Evolutionary conservation across 2,113 vertebrate genomes (phyloP).

Genomic region (Leucosticte australis): DNA sequence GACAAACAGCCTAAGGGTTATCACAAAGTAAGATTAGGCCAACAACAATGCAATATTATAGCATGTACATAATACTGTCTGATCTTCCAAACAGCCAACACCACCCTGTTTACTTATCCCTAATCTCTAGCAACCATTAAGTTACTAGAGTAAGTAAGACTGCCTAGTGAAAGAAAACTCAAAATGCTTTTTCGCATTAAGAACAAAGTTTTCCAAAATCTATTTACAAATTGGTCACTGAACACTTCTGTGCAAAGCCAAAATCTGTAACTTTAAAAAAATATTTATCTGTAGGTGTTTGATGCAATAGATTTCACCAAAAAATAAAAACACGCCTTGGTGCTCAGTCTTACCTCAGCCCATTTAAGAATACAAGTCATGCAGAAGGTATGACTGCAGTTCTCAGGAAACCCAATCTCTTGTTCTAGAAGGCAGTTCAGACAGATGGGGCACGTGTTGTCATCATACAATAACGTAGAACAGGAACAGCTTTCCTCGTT

Average conservation of each 20-base stretch:
- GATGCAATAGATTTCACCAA: not conserved
- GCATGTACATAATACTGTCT: not conserved
- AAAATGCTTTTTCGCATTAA: not conserved
- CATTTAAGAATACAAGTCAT: conserved; percentile 91
- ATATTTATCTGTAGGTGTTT: not conserved
- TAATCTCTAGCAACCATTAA: not conserved
- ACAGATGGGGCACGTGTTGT: conserved; percentile 91
- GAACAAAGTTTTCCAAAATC: not conserved
- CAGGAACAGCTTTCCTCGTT: conserved; percentile 68
- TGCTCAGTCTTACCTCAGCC: conserved; percentile 86
- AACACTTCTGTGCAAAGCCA: not conserved
- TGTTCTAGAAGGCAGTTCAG: conserved; percentile 80
- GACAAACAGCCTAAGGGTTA: not conserved
- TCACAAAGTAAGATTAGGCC: not conserved
- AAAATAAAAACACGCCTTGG: not conserved
- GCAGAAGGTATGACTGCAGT: conserved; percentile 92
- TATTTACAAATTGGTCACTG: not conserved
- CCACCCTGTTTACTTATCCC: not conserved
- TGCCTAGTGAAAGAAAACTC: not conserved
- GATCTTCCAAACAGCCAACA: not conserved
- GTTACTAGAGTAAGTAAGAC: not conserved
- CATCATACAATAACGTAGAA: conserved; percentile 27
- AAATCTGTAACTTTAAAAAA: not conserved
- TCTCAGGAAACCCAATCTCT: conserved; percentile 88
- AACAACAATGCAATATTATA: not conserved